Conservation (phyloP, 1,140 invertebrate species). For the Drosophila miranda region DNA sequence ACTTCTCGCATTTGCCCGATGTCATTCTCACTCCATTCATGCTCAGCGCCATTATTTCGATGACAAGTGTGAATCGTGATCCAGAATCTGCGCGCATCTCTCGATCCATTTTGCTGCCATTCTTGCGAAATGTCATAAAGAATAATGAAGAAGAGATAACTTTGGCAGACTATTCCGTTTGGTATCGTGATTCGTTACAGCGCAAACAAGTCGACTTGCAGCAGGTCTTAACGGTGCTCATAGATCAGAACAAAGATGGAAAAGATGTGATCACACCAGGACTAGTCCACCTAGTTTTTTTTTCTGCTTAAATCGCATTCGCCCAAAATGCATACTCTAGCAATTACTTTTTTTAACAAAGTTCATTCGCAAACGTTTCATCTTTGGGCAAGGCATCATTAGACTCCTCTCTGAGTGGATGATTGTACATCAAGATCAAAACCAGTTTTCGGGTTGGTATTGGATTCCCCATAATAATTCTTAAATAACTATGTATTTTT, state of each 20-base stretch:
- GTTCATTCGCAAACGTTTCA: slow-evolving; percentile 71
- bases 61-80: slow-evolving; percentile 73
- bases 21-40: slow-evolving; percentile 75
- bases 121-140: slow-evolving; percentile 72
- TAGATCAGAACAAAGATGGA: slow-evolving; percentile 80
- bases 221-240: slow-evolving; percentile 72
- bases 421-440: slow-evolving; percentile 75
- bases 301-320: slow-evolving; percentile 64
- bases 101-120: slow-evolving; percentile 61
- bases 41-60: slow-evolving; percentile 74
- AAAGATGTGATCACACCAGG: slow-evolving; percentile 79
- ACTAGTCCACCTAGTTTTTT: slow-evolving; percentile 68
- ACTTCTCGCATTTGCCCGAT: slow-evolving; percentile 72
- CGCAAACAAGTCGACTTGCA: slow-evolving; percentile 66
- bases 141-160: slow-evolving; percentile 73
- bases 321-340: slow-evolving; percentile 59
- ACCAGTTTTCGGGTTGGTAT: slow-evolving; percentile 68
- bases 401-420: slow-evolving; percentile 74
- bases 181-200: slow-evolving; percentile 77
- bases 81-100: slow-evolving; percentile 64
- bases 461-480: background rate
- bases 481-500: background rate
- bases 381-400: slow-evolving; percentile 76
- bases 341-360: slow-evolving; percentile 72
- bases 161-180: slow-evolving; percentile 64